Percentiles rank a stretch among this genome's conserved stretches.
Evolutionary conservation across 2,797 vertebrate genomes (phyloP).

Genomic region (Esox masquinongy): DNA sequence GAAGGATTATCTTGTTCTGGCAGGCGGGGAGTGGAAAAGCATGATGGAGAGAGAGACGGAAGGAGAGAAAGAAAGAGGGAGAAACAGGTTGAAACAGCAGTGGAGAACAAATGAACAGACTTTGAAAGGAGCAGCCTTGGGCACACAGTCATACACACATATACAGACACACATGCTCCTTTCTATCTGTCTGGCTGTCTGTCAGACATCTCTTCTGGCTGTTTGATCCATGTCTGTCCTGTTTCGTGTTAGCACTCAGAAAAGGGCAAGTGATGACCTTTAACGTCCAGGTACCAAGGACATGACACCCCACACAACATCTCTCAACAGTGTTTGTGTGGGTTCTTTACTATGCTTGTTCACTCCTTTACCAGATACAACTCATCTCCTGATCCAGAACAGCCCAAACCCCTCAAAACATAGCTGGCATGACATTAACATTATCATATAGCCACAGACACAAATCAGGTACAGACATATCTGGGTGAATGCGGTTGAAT

Average conservation of each 20-base stretch:
- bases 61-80: no score
- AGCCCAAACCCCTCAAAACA: background rate
- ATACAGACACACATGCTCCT: conserved; percentile 7
- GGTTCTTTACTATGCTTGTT: background rate
- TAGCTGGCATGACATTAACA: background rate
- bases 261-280: conserved; percentile 73
- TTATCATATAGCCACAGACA: background rate
- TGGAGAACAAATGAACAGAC: conserved; percentile 24
- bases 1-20: conserved; percentile 67
- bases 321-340: conserved; percentile 17
- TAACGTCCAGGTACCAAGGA: conserved; percentile 62
- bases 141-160: conserved; percentile 13
- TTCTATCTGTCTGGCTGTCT: conserved; percentile 15
- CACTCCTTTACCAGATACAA: background rate
- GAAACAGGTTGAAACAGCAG: conserved; percentile 29
- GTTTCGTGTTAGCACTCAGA: conserved; percentile 45
- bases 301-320: conserved; percentile 54
- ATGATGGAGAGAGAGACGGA: background rate
- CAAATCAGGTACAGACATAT: background rate
- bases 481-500: conserved; percentile 39
- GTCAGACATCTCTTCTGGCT: conserved; percentile 54
- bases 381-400: background rate
- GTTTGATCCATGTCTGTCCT: background rate
- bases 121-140: background rate
- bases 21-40: conserved; percentile 47